These are phyloP conservation scores for Dermochelys coriacea DNA, from an alignment of 2,797 vertebrate genomes.

Conservation along the genomic window DNA sequence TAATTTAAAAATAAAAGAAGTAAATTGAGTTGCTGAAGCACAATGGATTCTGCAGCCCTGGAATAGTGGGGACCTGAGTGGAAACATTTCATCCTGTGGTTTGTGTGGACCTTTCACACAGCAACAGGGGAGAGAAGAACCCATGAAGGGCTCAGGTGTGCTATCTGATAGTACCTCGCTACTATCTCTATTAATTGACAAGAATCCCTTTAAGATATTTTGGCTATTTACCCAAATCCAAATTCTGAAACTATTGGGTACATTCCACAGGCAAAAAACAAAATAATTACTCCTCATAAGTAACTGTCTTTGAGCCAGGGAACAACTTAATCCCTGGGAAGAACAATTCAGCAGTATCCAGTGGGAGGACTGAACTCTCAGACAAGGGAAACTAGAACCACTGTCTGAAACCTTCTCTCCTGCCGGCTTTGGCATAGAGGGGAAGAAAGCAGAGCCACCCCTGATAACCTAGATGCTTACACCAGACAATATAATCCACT, in stretches of 20 bases:
- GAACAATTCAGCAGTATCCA: neutral
- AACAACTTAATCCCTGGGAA: neutral
- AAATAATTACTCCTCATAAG: neutral
- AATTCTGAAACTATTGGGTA: neutral
- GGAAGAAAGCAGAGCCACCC: neutral
- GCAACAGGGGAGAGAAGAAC: neutral
- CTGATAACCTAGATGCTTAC: neutral
- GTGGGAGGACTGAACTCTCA: neutral
- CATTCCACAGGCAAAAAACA: neutral
- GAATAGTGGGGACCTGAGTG: neutral
- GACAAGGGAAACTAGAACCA: neutral
- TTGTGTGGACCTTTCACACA: neutral
- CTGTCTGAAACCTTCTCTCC: neutral
- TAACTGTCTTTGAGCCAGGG: neutral
- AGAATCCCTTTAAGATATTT: neutral
- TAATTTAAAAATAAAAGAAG: neutral
- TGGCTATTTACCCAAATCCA: neutral
- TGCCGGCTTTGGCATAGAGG: neutral
- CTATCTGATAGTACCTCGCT: neutral
- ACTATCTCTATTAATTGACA: neutral
- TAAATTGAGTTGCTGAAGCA: neutral
- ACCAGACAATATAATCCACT: fast-evolving
- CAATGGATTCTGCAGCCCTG: fast-evolving
- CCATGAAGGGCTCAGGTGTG: neutral
- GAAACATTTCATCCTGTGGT: neutral